phyloP scores from a whole-genome alignment of 2,797 vertebrate genomes.

The Pseudomugil tenellus region DNA sequence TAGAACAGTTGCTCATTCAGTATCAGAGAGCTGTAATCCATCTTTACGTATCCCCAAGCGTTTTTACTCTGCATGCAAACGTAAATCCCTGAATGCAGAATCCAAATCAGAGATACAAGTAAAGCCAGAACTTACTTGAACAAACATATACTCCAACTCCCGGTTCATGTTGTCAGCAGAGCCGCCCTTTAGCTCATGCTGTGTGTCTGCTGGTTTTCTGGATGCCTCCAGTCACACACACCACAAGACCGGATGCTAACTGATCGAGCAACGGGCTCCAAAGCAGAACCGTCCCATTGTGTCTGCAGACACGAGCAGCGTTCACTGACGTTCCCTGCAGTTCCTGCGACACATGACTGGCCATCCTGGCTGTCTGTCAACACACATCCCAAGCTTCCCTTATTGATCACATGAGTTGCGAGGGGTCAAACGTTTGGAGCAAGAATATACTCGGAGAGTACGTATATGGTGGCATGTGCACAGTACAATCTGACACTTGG shows the following conservation, averaged over 20 bases:
- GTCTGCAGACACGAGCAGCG: conserved; percentile 51
- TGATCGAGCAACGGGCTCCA: conserved; percentile 47
- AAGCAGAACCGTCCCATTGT: conserved; percentile 67
- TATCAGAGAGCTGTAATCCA: background rate
- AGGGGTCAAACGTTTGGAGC: conserved; percentile 21
- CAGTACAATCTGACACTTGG: background rate
- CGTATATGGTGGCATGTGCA: background rate
- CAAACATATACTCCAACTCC: conserved; percentile 86
- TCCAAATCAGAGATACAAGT: conserved; percentile 12
- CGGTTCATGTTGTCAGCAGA: conserved; percentile 76
- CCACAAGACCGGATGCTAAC: conserved; percentile 54
- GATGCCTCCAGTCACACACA: conserved; percentile 39
- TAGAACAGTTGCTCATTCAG: background rate
- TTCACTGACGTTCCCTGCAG: conserved; percentile 29
- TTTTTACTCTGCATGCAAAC: background rate
- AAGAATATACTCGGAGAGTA: conserved; percentile 35
- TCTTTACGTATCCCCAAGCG: background rate
- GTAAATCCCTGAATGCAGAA: background rate
- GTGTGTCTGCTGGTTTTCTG: conserved; percentile 38
- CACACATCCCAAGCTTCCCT: conserved; percentile 51
- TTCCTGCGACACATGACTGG: conserved; percentile 57
- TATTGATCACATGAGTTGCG: conserved; percentile 78
- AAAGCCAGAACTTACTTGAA: conserved; percentile 84
- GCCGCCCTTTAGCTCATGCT: conserved; percentile 71
- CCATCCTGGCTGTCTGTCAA: conserved; percentile 60